Conservation (phyloP, 1,140 invertebrate species). For the Drosophila sechellia region DNA sequence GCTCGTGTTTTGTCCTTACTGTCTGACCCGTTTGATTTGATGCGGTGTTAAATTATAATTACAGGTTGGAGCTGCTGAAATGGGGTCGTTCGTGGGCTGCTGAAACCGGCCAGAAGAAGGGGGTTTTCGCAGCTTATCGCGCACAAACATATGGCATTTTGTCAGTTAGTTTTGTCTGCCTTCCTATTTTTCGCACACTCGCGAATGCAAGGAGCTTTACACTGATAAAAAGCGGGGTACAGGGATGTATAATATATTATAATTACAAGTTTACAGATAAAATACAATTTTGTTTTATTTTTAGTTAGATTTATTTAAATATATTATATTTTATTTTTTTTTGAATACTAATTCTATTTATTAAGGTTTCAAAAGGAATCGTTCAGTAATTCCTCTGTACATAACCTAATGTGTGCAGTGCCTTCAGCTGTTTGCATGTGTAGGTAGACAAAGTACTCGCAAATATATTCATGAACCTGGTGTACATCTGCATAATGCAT, state of each 20-base stretch:
- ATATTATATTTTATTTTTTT: too few relatives aligned
- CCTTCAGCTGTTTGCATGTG: not conserved
- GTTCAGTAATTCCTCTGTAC: too few relatives aligned
- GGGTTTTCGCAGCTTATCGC: conserved; percentile 53
- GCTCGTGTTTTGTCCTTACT: conserved; percentile 35
- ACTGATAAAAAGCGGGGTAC: not conserved
- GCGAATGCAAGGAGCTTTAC: conserved; percentile 10
- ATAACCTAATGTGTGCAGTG: too few relatives aligned
- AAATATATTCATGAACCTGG: conserved; percentile 82
- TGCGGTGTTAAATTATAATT: conserved; percentile 73
- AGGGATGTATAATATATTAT: too few relatives aligned
- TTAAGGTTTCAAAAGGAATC: too few relatives aligned
- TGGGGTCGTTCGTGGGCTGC: conserved; percentile 10
- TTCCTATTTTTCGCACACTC: conserved; percentile 43
- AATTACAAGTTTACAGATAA: too few relatives aligned
- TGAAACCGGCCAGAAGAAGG: not conserved
- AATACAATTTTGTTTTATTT: not conserved
- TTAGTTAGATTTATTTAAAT: too few relatives aligned
- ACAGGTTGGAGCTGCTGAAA: conserved; percentile 60
- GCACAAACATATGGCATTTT: conserved; percentile 79
- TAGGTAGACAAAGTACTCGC: conserved; percentile 68
- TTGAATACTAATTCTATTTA: too few relatives aligned
- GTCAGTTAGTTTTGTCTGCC: conserved; percentile 58
- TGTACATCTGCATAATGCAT: conserved; percentile 81
- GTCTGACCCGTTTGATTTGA: conserved; percentile 38